Evolutionary conservation across 2,888 invertebrate species (phyloP).

Genomic region (Leptopterna dolabrata): DNA sequence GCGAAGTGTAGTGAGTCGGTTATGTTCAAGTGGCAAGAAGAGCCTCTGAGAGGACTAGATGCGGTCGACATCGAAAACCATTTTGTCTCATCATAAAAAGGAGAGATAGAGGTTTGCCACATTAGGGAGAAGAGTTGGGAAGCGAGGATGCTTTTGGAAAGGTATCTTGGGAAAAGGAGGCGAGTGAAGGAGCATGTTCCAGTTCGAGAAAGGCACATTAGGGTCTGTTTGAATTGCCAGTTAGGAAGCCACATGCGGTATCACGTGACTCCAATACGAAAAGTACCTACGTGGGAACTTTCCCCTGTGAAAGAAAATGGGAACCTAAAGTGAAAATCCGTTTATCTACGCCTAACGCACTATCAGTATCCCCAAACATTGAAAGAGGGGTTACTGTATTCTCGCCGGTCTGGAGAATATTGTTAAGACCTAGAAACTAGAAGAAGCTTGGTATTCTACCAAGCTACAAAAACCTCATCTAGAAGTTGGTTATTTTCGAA

Average conservation of each 20-base stretch:
- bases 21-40: background rate
- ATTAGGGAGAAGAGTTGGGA: background rate
- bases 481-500: no score
- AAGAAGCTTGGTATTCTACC: no score
- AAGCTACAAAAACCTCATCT: no score
- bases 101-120: background rate
- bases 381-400: background rate
- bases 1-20: background rate
- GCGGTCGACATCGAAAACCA: constrained; percentile 18
- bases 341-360: background rate
- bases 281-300: background rate
- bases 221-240: constrained; percentile 23
- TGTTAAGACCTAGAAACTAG: no score
- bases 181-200: background rate
- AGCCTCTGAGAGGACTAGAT: background rate
- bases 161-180: background rate
- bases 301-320: background rate
- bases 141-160: background rate
- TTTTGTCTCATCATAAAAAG: constrained; percentile 21
- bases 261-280: constrained; percentile 20
- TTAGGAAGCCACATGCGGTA: background rate
- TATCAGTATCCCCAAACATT: background rate
- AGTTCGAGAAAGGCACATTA: constrained; percentile 10
- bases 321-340: background rate
- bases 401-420: no score